These are phyloP conservation scores for Deroplatys truncata DNA, from an alignment of 2,888 invertebrate genomes.

Conservation along the genomic window DNA sequence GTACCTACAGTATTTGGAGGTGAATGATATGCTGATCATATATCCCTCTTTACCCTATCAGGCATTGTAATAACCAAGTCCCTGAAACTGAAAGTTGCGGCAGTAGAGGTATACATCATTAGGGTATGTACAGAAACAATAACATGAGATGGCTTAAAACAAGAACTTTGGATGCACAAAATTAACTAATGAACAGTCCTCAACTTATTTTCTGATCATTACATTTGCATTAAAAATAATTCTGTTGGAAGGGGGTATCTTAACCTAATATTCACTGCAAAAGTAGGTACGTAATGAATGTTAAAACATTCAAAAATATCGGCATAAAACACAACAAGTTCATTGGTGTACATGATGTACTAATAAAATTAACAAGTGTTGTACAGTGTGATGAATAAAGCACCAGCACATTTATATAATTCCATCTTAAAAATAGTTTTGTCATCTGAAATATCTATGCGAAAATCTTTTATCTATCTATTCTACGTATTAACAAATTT, in stretches of 20 bases:
- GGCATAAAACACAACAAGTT: not conserved
- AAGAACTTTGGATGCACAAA: not conserved
- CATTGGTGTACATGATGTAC: not conserved
- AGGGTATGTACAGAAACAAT: not conserved
- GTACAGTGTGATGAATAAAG: conserved; percentile 6
- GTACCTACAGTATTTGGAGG: not conserved
- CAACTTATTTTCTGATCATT: not conserved
- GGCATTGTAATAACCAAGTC: not conserved
- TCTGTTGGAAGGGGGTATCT: not conserved
- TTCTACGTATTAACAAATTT: not conserved
- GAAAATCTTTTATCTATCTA: not conserved
- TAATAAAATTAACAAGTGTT: not conserved
- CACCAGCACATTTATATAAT: conserved; percentile 7
- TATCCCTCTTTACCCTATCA: not conserved
- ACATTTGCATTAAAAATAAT: not conserved
- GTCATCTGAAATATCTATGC: not conserved
- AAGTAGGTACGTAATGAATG: not conserved
- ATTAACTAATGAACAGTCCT: not conserved
- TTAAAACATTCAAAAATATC: not conserved
- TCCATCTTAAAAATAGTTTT: not conserved
- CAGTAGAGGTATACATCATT: not conserved
- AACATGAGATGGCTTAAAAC: not conserved
- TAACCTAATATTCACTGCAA: not conserved
- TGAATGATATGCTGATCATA: not conserved
- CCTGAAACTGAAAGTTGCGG: not conserved